These are phyloP conservation scores for Parauchenoglanis punctatus DNA, from an alignment of 2,797 vertebrate species.

Conservation along the genomic window DNA sequence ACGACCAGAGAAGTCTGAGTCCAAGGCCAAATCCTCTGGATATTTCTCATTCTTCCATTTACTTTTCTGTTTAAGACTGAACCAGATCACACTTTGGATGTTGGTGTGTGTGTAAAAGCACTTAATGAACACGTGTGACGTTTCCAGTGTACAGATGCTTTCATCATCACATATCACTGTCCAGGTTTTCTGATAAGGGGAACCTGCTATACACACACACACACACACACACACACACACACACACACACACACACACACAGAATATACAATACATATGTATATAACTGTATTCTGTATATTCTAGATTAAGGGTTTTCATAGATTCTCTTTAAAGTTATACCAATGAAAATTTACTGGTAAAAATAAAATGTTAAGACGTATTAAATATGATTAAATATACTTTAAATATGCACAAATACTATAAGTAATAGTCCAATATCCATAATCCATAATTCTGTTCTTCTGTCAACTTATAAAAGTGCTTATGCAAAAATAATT, in stretches of 20 bases:
- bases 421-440: no score
- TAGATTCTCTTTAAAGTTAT: not conserved
- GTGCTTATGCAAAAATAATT: not conserved
- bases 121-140: not conserved
- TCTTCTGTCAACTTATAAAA: not conserved
- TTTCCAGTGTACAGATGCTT: conserved; percentile 26
- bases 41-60: conserved; percentile 29
- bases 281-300: not conserved
- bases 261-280: no score
- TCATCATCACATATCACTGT: not conserved
- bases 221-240: not conserved
- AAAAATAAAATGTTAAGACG: not conserved
- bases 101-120: not conserved
- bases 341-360: not conserved
- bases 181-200: not conserved
- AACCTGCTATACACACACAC: not conserved
- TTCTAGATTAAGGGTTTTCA: not conserved
- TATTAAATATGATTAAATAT: not conserved
- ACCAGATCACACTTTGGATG: conserved; percentile 37
- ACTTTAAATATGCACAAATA: not conserved
- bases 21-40: conserved; percentile 37
- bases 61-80: conserved; percentile 15
- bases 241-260: not conserved
- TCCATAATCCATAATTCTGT: not conserved
- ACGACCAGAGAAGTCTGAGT: conserved; percentile 34